Evolutionary conservation across 35 echinoderm and acorn worm genomes (phyloP), one percentile per base, ranked within the genome.

Genomic region (Anneissia japonica): DNA sequence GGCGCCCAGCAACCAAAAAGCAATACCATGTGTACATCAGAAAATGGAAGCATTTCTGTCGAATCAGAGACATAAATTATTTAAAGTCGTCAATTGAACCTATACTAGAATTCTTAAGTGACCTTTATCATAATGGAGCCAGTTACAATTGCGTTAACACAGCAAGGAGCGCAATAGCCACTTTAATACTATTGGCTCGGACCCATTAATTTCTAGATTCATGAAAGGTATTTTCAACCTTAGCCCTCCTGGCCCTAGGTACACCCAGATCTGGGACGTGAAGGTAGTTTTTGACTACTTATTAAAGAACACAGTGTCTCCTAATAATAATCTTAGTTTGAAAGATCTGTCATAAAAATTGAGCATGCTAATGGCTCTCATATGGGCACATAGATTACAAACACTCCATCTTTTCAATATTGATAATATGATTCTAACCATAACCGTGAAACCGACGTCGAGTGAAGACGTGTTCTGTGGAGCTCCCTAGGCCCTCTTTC

Each of bases 181-280:
- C 79, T 46, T 38, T 81, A 38, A 14, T 43, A 43, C 32, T 1
- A 16, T 82, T 32, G 86, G 43, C 0, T 28, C 31, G 0, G 77
- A 88, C 37, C 86, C 77, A n/a, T 32, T 88, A 31, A 79, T 81
- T 31, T 37, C n/a, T 32, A 51, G 77, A 33, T 88, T 88, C 35
- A 34, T 81, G 1, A 88, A 81, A 34, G 86, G 77, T 81, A 40
- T 81, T 3, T 88, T 76, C 38, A 51, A 81, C 26, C 46, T 73
- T 0, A 88, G 77, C 72, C 86, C 79, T 34, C 76, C 86, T 0
- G 17, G 38, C 19, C 77, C 77, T 30, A n/a, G 79, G 3, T 81
- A 88, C 40, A 73, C 21, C 2, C 84, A 77, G 36, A 86, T 77
- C 33, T 86, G 40, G 40, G 40, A 43, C 14, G 40, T 43, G n/a